Percentiles rank a stretch among this genome's conserved stretches.
phyloP scores from a whole-genome alignment of 2,797 vertebrate genomes.

The Lacerta bilineata region DNA sequence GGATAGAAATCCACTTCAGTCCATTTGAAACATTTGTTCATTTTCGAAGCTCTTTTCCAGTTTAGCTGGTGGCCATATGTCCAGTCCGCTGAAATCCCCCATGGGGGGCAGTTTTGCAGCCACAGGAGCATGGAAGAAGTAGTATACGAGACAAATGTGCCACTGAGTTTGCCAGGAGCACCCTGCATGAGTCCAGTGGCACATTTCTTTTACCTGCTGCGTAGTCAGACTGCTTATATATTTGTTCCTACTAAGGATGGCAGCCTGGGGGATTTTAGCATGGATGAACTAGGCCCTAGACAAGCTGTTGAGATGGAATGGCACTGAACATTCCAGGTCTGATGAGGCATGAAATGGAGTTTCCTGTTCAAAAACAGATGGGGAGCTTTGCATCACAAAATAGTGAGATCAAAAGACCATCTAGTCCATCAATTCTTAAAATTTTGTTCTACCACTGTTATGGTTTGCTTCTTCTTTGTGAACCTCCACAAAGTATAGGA shows the following conservation, averaged over 20 bases:
- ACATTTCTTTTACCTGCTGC: neutral
- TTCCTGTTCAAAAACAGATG: neutral
- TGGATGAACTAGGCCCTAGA: neutral
- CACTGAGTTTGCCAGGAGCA: neutral
- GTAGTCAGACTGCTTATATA: too few relatives aligned
- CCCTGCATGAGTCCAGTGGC: neutral
- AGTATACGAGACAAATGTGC: neutral
- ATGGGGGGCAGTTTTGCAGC: neutral
- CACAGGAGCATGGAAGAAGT: neutral
- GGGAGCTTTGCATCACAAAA: neutral
- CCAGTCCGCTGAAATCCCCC: neutral
- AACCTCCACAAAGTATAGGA: neutral
- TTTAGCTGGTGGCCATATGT: neutral
- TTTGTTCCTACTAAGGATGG: neutral
- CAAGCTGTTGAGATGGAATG: neutral
- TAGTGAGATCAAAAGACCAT: neutral
- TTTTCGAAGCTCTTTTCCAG: neutral
- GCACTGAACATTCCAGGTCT: neutral
- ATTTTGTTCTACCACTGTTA: neutral
- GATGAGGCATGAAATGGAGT: neutral
- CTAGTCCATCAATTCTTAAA: neutral
- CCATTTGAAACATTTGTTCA: neutral
- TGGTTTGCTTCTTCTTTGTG: neutral
- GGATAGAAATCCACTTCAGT: conserved; percentile 22
- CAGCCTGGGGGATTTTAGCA: neutral